A percentile compares a stretch with the other conserved stretches of the same genome.
Conservation (phyloP, 2,797 vertebrate species). For the Calcarius lapponicus region DNA sequence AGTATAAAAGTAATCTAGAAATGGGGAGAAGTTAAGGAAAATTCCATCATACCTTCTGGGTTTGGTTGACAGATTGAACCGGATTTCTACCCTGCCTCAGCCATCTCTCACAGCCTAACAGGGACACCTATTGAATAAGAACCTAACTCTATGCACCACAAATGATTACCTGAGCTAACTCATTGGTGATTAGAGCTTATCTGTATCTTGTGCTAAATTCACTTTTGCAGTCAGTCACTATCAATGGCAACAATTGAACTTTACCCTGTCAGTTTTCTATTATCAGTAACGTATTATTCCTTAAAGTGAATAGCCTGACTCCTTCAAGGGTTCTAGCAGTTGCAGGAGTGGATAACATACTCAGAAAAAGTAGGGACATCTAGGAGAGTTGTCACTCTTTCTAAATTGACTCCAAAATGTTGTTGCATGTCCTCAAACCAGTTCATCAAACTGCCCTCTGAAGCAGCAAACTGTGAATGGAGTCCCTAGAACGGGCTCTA, state of each 20-base stretch:
- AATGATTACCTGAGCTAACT: background rate
- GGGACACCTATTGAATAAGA: background rate
- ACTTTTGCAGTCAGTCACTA: background rate
- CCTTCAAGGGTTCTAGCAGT: background rate
- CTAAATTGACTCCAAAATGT: background rate
- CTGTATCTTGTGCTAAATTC: background rate
- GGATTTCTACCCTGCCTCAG: background rate
- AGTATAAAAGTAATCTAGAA: background rate
- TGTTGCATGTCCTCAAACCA: background rate
- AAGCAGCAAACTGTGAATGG: background rate
- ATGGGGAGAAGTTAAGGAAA: background rate
- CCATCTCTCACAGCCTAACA: background rate
- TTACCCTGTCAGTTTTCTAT: background rate
- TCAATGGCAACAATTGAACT: background rate
- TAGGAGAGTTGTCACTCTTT: background rate
- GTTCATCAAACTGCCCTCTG: accelerated
- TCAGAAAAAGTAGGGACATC: background rate
- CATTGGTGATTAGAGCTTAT: background rate
- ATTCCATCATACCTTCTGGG: too few species aligned
- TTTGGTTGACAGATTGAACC: background rate
- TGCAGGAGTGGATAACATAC: background rate
- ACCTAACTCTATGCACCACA: background rate
- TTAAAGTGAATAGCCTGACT: background rate
- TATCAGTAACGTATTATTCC: background rate
- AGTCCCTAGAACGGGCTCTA: accelerated